Percentiles rank a stretch among this genome's conserved stretches.
Evolutionary conservation across 2,797 vertebrate species (phyloP).

Genomic region (Lagocephalus sceleratus): DNA sequence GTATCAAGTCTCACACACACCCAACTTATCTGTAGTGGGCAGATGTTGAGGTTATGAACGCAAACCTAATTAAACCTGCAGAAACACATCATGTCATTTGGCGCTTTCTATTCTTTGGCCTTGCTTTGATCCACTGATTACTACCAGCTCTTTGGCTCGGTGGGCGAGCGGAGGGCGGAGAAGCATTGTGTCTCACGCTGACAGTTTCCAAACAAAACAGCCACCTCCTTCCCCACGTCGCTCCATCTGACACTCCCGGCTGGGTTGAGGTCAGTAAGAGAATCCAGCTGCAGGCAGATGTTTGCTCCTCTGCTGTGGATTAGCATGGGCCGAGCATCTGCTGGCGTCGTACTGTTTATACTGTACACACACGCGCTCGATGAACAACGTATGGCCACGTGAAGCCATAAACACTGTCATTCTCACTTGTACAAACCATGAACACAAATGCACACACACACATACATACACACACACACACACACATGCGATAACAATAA

Average conservation of each 20-base stretch:
- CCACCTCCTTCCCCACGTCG: slow-evolving; percentile 35
- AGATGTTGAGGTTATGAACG: slow-evolving; percentile 55
- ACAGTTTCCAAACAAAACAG: slow-evolving; percentile 71
- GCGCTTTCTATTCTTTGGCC: slow-evolving; percentile 45
- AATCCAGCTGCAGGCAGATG: slow-evolving; percentile 62
- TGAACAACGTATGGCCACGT: slow-evolving; percentile 12
- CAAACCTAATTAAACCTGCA: slow-evolving; percentile 64
- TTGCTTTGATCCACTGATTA: slow-evolving; percentile 73
- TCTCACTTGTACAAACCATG: slow-evolving; percentile 16
- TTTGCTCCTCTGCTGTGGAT: slow-evolving; percentile 55
- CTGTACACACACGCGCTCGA: slow-evolving; percentile 26
- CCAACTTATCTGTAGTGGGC: slow-evolving; percentile 49
- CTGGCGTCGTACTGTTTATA: slow-evolving; percentile 34
- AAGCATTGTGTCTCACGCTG: slow-evolving; percentile 68
- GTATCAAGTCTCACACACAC: slow-evolving; percentile 18
- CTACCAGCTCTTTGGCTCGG: slow-evolving; percentile 66
- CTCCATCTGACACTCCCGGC: slow-evolving; percentile 73
- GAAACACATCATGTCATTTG: slow-evolving; percentile 71
- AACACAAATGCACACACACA: slow-evolving; percentile 31
- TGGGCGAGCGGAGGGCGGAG: slow-evolving; percentile 43
- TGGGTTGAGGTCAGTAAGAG: slow-evolving; percentile 71
- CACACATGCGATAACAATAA: slow-evolving; percentile 39
- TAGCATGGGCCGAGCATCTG: slow-evolving; percentile 61
- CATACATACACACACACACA: neutral
- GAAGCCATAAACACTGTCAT: slow-evolving; percentile 2